Evolutionary conservation across 2,888 invertebrate genomes (phyloP).

Genomic region (Hypomecis atomaria): DNA sequence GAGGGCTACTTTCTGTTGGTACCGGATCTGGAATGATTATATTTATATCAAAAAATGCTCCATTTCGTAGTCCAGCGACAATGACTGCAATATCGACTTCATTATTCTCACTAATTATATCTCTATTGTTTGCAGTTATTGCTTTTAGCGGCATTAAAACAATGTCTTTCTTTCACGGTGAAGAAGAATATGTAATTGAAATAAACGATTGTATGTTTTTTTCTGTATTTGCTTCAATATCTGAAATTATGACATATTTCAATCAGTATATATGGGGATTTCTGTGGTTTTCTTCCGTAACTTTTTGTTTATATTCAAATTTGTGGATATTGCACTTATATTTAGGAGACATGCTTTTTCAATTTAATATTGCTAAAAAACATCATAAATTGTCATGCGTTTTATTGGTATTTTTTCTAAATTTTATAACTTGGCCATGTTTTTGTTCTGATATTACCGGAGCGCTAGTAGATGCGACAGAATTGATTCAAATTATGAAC

Average conservation of each 20-base stretch:
- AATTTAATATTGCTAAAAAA: constrained; percentile 43
- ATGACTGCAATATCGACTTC: constrained; percentile 68
- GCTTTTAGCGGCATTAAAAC: constrained; percentile 69
- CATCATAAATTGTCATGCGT: constrained; percentile 53
- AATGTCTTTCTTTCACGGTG: constrained; percentile 74
- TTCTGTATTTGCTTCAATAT: constrained; percentile 60
- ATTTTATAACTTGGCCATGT: constrained; percentile 62
- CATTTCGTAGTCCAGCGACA: constrained; percentile 74
- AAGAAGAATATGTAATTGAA: constrained; percentile 71
- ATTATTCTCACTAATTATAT: constrained; percentile 58
- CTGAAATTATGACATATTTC: constrained; percentile 71
- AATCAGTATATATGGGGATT: constrained; percentile 67
- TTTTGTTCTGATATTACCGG: constrained; percentile 69
- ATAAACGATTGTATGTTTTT: constrained; percentile 60
- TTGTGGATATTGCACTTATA: constrained; percentile 66
- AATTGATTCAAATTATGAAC: constrained; percentile 65
- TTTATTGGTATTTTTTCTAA: constrained; percentile 50
- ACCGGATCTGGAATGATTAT: constrained; percentile 67
- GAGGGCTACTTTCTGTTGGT: constrained; percentile 63
- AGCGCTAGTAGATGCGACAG: constrained; percentile 59
- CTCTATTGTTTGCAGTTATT: constrained; percentile 59
- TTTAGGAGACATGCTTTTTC: constrained; percentile 56
- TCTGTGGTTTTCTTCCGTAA: constrained; percentile 66
- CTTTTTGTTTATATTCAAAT: constrained; percentile 61
- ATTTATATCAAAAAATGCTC: constrained; percentile 62